Percentiles rank a stretch among this genome's conserved stretches.
Conservation (phyloP, 2,113 vertebrate genomes). For the Melanotaenia duboulayi region DNA sequence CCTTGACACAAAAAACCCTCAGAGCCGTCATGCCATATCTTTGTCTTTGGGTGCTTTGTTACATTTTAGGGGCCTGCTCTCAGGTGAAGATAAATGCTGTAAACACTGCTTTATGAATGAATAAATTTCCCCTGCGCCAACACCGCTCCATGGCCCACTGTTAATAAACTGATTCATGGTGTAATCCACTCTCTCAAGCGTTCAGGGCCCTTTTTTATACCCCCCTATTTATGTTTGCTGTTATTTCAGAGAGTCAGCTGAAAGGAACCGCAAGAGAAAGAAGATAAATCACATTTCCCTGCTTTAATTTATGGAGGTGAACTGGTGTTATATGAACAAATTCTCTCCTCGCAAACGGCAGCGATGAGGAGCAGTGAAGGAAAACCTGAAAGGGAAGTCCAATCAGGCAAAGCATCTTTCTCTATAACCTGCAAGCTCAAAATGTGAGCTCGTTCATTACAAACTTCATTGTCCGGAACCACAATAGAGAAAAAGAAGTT, state of each 20-base stretch:
- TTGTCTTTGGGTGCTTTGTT: conserved; percentile 75
- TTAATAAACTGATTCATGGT: conserved; percentile 84
- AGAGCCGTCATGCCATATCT: conserved; percentile 67
- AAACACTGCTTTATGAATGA: conserved; percentile 82
- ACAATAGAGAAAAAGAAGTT: conserved; percentile 57
- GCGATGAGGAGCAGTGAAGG: conserved; percentile 28
- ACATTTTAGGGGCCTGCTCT: conserved; percentile 71
- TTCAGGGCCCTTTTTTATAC: conserved; percentile 71
- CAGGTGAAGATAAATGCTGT: conserved; percentile 81
- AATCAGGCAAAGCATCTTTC: conserved; percentile 34
- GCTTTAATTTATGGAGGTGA: conserved; percentile 76
- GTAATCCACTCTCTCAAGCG: conserved; percentile 76
- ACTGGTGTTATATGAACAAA: conserved; percentile 53
- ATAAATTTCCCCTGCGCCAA: conserved; percentile 71
- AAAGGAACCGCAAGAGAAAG: conserved; percentile 68
- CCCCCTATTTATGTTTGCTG: conserved; percentile 79
- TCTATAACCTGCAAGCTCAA: conserved; percentile 38
- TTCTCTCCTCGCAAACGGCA: conserved; percentile 42
- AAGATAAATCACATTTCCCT: conserved; percentile 77
- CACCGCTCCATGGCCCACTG: conserved; percentile 56
- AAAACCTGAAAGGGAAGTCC: conserved; percentile 35
- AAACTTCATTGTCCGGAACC: conserved; percentile 61
- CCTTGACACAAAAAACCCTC: conserved; percentile 58
- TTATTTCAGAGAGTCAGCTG: conserved; percentile 80
- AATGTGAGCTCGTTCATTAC: conserved; percentile 58